Evolutionary conservation across 2,888 invertebrate genomes (phyloP), one percentile per base, ranked within the genome.

Genomic region (Aporophyla lueneburgensis): DNA sequence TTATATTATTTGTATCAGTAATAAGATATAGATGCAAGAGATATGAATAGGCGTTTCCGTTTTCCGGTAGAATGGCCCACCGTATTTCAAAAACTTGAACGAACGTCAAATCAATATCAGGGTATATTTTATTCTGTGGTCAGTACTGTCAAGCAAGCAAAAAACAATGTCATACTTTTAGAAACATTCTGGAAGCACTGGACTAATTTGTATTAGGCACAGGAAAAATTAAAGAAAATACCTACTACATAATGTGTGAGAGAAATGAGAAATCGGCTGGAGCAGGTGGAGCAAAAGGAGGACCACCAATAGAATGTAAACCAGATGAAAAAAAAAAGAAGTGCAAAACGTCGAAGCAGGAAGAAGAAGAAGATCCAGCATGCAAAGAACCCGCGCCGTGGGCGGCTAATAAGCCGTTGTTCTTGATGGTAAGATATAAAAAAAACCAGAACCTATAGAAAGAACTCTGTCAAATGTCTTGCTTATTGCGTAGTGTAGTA

Each of bases 401-500:
- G 43, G 43, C 43, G 7, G 9, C 43, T 7, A 53, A 68, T 3
- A 81, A 89, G 80, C 88, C 91, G 4, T 56, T 56, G 87, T 93
- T 73, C 74, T 84, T 89, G 74, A 59, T 83, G 87, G 93, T 93
- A 85, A 90, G 91, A 78, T 46, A 61, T 27, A n/a, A 14, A 21
- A 24, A 19, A 9, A 16, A 54, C 14, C 14, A 74, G 62, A 43
- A 46, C 63, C 9, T 56, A 33, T 21, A 21, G n/a, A 71, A 73
- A 46, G n/a, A 19, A 12, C 27, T 27, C 5, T 1, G n/a, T 12
- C 21, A 40, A 0, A 16, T 16, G 53, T 16, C 24, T 71, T 21
- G 24, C 21, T 6, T 69, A 66, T 16, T 66, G n/a, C 27, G 27
- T 46, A 46, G n/a, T 46, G 27, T 46, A 46, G n/a, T 46, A 27